Evolutionary conservation across 2,797 vertebrate genomes (phyloP).

Genomic region (Urosaurus nigricauda): DNA sequence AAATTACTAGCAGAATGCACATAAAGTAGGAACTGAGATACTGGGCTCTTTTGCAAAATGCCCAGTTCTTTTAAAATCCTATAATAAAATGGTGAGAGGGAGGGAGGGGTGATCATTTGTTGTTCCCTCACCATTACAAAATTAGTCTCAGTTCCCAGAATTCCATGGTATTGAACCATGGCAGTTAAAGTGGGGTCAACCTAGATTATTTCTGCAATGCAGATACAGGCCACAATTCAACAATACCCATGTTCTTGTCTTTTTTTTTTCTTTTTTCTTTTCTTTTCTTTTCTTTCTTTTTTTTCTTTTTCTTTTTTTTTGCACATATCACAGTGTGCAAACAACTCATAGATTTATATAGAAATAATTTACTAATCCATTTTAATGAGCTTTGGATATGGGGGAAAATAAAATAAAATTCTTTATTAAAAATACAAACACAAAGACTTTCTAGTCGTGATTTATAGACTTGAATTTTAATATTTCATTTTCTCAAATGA

Average conservation of each 20-base stretch:
- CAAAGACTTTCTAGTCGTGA: not conserved
- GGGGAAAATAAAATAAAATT: not conserved
- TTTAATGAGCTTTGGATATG: not conserved
- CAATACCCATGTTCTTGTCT: no score
- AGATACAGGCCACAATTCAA: not conserved
- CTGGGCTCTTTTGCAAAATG: not conserved
- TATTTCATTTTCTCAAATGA: not conserved
- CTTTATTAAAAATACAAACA: not conserved
- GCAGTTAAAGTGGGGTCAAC: no score
- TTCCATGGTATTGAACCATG: no score
- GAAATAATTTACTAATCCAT: not conserved
- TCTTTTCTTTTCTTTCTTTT: no score
- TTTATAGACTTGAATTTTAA: not conserved
- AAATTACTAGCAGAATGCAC: slow-evolving; percentile 14
- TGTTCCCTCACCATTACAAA: not conserved
- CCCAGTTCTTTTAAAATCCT: not conserved
- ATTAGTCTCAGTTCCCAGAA: no score
- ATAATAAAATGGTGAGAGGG: no score
- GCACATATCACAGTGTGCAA: not conserved
- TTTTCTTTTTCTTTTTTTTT: no score
- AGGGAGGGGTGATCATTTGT: not conserved
- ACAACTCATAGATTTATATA: not conserved
- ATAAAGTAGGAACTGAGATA: not conserved
- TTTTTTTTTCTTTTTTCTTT: no score
- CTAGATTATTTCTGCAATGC: no score